Evolutionary conservation across 2,888 invertebrate genomes (phyloP).

Genomic region (Melinopterus prodromus): DNA sequence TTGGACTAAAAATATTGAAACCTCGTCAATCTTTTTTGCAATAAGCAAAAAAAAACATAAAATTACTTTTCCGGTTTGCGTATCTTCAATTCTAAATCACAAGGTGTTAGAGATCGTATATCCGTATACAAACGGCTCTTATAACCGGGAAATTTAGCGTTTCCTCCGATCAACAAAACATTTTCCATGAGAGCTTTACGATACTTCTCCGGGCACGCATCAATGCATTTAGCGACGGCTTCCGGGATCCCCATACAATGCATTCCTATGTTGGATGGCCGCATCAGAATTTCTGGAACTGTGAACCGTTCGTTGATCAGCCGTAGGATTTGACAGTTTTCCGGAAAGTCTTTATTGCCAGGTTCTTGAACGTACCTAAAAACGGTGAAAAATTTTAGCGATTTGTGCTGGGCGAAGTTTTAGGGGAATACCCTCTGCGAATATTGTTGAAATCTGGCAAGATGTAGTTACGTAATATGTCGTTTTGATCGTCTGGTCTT

Average conservation of each 20-base stretch:
- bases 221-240: conserved; percentile 81
- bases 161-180: conserved; percentile 86
- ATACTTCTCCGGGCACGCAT: conserved; percentile 75
- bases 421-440: conserved; percentile 74
- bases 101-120: conserved; percentile 79
- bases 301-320: conserved; percentile 94
- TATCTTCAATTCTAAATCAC: conserved; percentile 80
- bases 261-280: conserved; percentile 94
- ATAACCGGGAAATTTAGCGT: conserved; percentile 84
- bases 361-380: conserved; percentile 52
- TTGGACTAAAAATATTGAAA: conserved; percentile 66
- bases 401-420: neutral
- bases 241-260: conserved; percentile 92
- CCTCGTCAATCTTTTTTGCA: conserved; percentile 18
- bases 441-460: conserved; percentile 95
- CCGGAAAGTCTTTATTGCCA: conserved; percentile 50
- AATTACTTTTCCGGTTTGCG: conserved; percentile 72
- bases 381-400: neutral
- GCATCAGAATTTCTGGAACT: conserved; percentile 93
- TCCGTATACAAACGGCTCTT: conserved; percentile 80
- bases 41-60: conserved; percentile 10
- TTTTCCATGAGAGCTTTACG: conserved; percentile 82
- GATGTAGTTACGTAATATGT: conserved; percentile 88
- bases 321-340: conserved; percentile 74
- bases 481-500: conserved; percentile 68